These are phyloP conservation scores for Periplaneta americana DNA, from an alignment of 1,140 invertebrate species.

Conservation along the genomic window DNA sequence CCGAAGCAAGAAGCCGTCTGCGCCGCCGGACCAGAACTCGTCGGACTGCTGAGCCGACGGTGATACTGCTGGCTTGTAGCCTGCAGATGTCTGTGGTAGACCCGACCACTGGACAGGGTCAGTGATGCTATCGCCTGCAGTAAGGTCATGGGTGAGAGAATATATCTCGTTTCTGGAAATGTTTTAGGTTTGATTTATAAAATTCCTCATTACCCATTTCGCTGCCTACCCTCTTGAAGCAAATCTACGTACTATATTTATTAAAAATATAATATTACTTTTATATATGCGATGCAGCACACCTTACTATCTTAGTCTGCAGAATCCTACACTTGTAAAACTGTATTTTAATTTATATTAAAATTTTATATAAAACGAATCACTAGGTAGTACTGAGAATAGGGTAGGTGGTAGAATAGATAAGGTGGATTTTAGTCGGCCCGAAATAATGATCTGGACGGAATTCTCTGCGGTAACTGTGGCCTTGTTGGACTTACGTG, in stretches of 20 bases:
- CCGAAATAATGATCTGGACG: neutral
- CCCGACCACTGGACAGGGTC: neutral
- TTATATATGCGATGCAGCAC: neutral
- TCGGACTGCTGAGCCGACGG: slow-evolving; percentile 24
- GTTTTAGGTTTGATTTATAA: neutral
- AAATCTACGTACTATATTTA: too few relatives aligned
- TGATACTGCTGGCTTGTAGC: neutral
- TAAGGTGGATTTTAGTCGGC: neutral
- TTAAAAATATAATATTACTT: too few relatives aligned
- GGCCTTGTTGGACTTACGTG: neutral
- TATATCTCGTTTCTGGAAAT: neutral
- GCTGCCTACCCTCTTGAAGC: neutral
- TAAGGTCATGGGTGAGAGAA: neutral
- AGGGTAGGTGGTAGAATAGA: neutral
- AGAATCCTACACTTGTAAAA: neutral
- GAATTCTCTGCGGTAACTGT: neutral
- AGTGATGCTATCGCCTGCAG: neutral
- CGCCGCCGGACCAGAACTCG: slow-evolving; percentile 28
- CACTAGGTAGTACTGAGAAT: neutral
- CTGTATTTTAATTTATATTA: neutral
- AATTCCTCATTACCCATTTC: neutral
- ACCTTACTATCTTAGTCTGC: neutral
- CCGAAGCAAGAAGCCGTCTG: slow-evolving; percentile 52
- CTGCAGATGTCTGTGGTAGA: neutral
- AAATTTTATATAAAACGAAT: neutral